Evolutionary conservation across 2,888 invertebrate species (phyloP).

Genomic region (Laspeyria flexula): DNA sequence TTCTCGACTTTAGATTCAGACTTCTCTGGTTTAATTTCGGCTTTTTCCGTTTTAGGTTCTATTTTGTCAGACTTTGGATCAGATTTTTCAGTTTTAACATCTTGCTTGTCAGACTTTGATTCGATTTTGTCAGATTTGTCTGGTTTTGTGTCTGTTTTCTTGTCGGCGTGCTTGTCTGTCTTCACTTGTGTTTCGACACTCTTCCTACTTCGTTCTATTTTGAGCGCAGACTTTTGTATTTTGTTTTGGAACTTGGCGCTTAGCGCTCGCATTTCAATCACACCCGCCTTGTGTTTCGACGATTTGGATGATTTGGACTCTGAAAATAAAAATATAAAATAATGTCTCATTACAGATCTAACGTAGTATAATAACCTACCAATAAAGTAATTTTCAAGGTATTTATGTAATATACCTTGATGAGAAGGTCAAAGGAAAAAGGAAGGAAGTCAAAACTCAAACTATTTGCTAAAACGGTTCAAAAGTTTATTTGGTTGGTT

Average conservation of each 20-base stretch:
- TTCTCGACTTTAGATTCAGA: constrained; percentile 22
- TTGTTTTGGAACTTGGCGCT: constrained; percentile 78
- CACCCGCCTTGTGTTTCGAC: constrained; percentile 75
- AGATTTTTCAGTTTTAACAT: constrained; percentile 9
- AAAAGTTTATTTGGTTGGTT: no score
- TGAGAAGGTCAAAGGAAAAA: no score
- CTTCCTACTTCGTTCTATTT: constrained; percentile 65
- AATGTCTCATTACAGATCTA: no score
- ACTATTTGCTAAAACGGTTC: no score
- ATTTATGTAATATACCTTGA: no score
- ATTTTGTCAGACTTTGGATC: constrained; percentile 13
- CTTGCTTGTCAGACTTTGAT: constrained; percentile 20
- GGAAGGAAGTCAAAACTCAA: no score
- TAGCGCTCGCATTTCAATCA: constrained; percentile 82
- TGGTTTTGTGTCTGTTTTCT: constrained; percentile 54
- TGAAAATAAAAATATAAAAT: constrained; percentile 55
- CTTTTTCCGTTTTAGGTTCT: constrained; percentile 15
- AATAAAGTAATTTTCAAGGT: no score
- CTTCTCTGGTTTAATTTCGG: constrained; percentile 14
- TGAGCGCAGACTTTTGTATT: constrained; percentile 58
- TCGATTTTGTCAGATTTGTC: constrained; percentile 22
- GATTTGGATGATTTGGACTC: constrained; percentile 63
- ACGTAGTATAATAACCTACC: no score
- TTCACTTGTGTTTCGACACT: constrained; percentile 66
- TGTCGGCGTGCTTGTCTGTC: constrained; percentile 56